A percentile compares a stretch with the other conserved stretches of the same genome.
phyloP scores from a whole-genome alignment of 2,113 vertebrate genomes.

The Cololabis saira region DNA sequence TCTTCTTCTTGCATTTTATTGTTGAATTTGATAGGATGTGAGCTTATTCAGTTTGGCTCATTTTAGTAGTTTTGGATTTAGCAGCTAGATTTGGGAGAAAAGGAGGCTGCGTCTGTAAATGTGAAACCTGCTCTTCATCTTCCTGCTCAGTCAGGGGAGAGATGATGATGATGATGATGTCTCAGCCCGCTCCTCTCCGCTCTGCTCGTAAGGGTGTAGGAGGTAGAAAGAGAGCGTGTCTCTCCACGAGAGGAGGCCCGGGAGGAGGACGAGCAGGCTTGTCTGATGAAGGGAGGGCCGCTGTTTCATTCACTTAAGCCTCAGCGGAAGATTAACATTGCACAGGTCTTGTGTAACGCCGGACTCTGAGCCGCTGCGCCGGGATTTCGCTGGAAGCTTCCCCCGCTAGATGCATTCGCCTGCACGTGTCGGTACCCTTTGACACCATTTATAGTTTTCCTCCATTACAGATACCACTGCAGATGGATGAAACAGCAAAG shows the following conservation, averaged over 20 bases:
- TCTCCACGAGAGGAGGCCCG: slow-evolving; percentile 49
- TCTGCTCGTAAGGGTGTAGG: slow-evolving; percentile 60
- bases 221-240: slow-evolving; percentile 57
- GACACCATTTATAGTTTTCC: slow-evolving; percentile 52
- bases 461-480: slow-evolving; percentile 29
- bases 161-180: slow-evolving; percentile 63
- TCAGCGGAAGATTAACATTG: slow-evolving; percentile 64
- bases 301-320: slow-evolving; percentile 63
- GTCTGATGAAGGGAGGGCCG: slow-evolving; percentile 31
- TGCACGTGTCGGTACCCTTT: slow-evolving; percentile 40
- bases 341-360: slow-evolving; percentile 64
- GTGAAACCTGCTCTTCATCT: slow-evolving; percentile 24
- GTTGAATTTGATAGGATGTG: no score
- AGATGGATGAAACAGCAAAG: slow-evolving; percentile 42
- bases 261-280: slow-evolving; percentile 50
- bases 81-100: neutral
- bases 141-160: slow-evolving; percentile 41
- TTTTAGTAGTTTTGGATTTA: neutral
- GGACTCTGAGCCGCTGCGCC: slow-evolving; percentile 54
- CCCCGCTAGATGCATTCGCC: slow-evolving; percentile 35
- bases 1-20: no score
- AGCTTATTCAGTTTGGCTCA: no score
- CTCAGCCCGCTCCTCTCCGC: slow-evolving; percentile 52
- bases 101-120: slow-evolving; percentile 8
- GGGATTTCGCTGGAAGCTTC: slow-evolving; percentile 59